Conservation (phyloP, 64 coral and sea anemone species). For the Anthopleura sola region DNA sequence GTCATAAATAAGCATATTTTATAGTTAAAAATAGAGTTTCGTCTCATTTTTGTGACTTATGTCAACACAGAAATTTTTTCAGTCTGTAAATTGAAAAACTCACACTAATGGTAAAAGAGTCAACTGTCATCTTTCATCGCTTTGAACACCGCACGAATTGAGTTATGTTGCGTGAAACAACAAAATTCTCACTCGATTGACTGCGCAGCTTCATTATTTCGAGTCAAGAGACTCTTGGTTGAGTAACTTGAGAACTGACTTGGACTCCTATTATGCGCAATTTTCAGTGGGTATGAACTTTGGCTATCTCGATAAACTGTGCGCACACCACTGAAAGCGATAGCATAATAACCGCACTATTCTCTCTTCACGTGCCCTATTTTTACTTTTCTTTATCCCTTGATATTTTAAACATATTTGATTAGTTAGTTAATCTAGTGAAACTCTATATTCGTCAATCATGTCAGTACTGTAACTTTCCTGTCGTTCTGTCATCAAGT, state of each 20-base stretch:
- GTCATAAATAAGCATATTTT: no score
- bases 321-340: neutral
- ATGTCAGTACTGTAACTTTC: no score
- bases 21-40: neutral
- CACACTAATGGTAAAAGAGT: neutral
- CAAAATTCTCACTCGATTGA: neutral
- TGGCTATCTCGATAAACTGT: neutral
- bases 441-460: no score
- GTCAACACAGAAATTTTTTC: neutral
- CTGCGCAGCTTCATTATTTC: no score
- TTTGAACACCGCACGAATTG: neutral
- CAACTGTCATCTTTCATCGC: neutral
- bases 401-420: neutral
- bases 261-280: no score
- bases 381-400: neutral
- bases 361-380: no score
- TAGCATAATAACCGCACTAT: neutral
- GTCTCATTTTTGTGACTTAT: neutral
- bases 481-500: no score
- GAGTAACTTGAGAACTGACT: no score
- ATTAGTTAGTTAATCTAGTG: no score
- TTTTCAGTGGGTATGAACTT: no score
- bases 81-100: neutral
- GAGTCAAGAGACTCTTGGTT: no score
- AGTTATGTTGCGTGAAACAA: neutral